Conservation (phyloP, 2,888 invertebrate genomes). For the Matsumyia berberina region DNA sequence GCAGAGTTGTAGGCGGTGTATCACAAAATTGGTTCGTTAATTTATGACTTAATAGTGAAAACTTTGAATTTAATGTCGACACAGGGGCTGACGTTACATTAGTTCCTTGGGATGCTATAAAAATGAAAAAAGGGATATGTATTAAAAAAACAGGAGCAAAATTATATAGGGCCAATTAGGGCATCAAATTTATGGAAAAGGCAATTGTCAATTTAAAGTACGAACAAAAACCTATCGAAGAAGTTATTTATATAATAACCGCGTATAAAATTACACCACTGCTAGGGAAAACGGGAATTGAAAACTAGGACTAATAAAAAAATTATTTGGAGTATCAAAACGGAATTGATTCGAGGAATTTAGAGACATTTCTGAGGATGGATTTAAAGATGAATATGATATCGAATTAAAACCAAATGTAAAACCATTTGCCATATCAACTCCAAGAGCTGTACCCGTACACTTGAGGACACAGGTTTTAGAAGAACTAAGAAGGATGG, state of each 20-base stretch:
- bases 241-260: not conserved
- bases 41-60: conserved; percentile 32
- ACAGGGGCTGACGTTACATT: conserved; percentile 25
- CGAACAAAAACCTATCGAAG: not conserved
- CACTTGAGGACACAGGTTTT: conserved; percentile 19
- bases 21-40: conserved; percentile 19
- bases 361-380: conserved; percentile 27
- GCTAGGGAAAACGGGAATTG: conserved; percentile 24
- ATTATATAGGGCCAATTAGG: conserved; percentile 20
- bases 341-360: conserved; percentile 14
- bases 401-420: conserved; percentile 32
- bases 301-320: conserved; percentile 34
- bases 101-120: conserved; percentile 21
- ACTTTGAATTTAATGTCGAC: conserved; percentile 27
- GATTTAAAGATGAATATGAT: conserved; percentile 24
- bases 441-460: conserved; percentile 16
- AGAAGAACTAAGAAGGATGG: conserved; percentile 22
- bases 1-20: conserved; percentile 32
- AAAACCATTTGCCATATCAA: conserved; percentile 29
- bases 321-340: conserved; percentile 26
- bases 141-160: conserved; percentile 14
- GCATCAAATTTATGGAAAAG: not conserved
- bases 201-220: not conserved
- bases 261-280: conserved; percentile 1
- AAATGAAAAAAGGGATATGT: not conserved